phyloP scores from a whole-genome alignment of 2,113 vertebrate genomes.

The Syngnathus floridae region DNA sequence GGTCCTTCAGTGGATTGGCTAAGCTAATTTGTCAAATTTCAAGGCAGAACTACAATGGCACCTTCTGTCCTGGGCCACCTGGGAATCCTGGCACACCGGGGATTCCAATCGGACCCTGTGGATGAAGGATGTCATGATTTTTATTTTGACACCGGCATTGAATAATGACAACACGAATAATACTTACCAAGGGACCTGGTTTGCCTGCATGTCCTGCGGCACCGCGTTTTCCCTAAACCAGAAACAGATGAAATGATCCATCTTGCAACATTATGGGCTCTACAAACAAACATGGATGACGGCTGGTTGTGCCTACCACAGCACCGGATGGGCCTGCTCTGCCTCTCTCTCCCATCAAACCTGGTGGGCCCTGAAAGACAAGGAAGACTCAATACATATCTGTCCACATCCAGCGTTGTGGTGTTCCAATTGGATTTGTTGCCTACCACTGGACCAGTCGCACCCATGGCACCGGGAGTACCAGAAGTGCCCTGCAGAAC shows the following conservation, averaged over 20 bases:
- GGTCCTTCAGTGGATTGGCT: neutral
- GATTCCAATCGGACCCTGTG: slow-evolving; percentile 87
- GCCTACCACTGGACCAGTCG: slow-evolving; percentile 78
- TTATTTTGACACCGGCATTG: neutral
- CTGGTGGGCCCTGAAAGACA: slow-evolving; percentile 79
- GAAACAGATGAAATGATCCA: neutral
- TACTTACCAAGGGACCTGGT: slow-evolving; percentile 76
- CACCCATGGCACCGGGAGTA: slow-evolving; percentile 81
- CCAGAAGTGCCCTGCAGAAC: slow-evolving; percentile 80
- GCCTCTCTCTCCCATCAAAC: slow-evolving; percentile 90
- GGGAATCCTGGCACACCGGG: slow-evolving; percentile 85
- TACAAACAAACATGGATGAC: neutral
- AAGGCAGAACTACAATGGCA: slow-evolving; percentile 46
- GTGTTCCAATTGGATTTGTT: neutral
- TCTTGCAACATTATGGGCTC: neutral
- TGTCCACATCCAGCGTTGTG: neutral
- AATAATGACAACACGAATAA: neutral
- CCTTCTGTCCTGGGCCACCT: slow-evolving; percentile 87
- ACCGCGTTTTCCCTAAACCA: slow-evolving; percentile 82
- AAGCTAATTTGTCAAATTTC: neutral
- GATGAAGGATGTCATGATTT: neutral
- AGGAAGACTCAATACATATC: neutral
- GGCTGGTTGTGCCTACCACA: slow-evolving; percentile 69
- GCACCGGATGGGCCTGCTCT: slow-evolving; percentile 79
- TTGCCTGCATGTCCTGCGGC: slow-evolving; percentile 83